Conservation (phyloP, 2,888 invertebrate genomes). For the Cataglyphis cursor region DNA sequence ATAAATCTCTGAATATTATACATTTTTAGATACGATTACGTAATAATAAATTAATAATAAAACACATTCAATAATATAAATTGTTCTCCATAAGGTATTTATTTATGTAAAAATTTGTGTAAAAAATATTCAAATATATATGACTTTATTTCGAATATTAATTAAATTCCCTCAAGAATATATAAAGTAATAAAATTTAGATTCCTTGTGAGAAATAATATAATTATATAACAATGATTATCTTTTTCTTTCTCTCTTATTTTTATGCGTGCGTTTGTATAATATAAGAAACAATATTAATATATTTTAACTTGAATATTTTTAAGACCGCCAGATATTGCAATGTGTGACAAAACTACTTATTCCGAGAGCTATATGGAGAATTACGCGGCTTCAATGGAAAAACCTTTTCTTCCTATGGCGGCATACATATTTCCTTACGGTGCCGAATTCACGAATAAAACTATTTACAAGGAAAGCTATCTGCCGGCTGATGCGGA, state of each 20-base stretch:
- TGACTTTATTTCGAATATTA: not conserved
- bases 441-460: conserved; percentile 68
- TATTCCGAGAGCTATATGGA: conserved; percentile 83
- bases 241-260: not conserved
- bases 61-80: conserved; percentile 1
- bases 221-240: not conserved
- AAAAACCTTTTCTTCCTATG: conserved; percentile 75
- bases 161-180: not conserved
- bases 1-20: not conserved
- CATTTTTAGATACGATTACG: not conserved
- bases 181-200: conserved; percentile 7
- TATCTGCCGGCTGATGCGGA: conserved; percentile 75
- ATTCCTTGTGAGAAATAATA: not conserved
- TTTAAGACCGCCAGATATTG: conserved; percentile 77
- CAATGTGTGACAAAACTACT: conserved; percentile 83
- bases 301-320: conserved; percentile 14
- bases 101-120: not conserved
- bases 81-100: not conserved
- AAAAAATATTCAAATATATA: not conserved
- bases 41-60: conserved; percentile 1
- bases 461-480: conserved; percentile 81
- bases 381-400: conserved; percentile 65
- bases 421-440: conserved; percentile 68
- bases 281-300: conserved; percentile 7
- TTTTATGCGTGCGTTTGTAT: not conserved